These are phyloP conservation scores for Phoxinus dragarum DNA, from an alignment of 2,797 vertebrate species.

Conservation along the genomic window DNA sequence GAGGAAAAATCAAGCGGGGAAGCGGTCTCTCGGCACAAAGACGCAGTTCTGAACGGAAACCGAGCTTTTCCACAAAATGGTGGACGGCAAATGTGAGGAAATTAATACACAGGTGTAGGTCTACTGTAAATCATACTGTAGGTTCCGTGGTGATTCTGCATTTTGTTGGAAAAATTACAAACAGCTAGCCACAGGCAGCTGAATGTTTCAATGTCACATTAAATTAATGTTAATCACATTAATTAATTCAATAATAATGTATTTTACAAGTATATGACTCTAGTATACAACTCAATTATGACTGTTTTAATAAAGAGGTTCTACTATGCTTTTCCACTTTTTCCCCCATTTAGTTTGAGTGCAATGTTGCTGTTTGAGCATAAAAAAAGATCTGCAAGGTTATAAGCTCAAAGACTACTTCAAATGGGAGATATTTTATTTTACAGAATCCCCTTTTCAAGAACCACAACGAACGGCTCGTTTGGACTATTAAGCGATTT, in stretches of 20 bases:
- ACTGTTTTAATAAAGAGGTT: too few species aligned
- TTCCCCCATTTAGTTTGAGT: too few species aligned
- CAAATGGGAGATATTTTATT: too few species aligned
- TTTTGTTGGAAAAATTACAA: background rate
- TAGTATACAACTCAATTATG: background rate
- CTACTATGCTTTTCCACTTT: too few species aligned
- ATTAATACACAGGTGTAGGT: background rate
- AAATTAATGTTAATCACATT: background rate
- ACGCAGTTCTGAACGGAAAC: slow-evolving; percentile 21
- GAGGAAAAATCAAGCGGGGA: slow-evolving; percentile 15
- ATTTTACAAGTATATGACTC: background rate
- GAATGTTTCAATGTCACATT: slow-evolving; percentile 2
- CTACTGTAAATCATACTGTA: background rate
- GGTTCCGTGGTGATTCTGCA: background rate
- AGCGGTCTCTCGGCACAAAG: slow-evolving; percentile 9
- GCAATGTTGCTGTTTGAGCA: too few species aligned
- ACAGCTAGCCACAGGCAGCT: background rate
- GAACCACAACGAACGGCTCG: too few species aligned
- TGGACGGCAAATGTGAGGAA: background rate
- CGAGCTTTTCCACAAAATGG: background rate
- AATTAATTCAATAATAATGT: background rate
- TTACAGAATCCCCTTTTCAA: too few species aligned
- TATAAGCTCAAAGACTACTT: too few species aligned
- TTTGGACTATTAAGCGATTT: too few species aligned
- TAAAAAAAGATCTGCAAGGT: too few species aligned